A percentile compares a stretch with the other conserved stretches of the same genome.
phyloP scores from a whole-genome alignment of 2,888 invertebrate species.

The Perithous albicinctus region DNA sequence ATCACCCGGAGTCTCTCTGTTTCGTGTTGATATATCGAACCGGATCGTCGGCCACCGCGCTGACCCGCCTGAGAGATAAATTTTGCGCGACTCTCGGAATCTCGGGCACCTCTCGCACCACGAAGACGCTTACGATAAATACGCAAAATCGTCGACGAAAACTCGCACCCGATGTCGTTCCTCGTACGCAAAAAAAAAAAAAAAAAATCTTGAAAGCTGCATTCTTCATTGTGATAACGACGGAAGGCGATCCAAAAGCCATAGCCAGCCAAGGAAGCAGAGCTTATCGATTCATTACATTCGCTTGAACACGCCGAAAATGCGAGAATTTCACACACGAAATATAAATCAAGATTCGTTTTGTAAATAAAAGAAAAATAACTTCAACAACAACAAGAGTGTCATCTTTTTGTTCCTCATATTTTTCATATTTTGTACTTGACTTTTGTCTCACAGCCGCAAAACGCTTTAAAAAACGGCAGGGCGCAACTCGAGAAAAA shows the following conservation, averaged over 20 bases:
- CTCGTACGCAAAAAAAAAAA: background rate
- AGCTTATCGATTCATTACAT: slow-evolving; percentile 51
- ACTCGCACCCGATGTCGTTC: background rate
- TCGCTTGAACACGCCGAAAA: slow-evolving; percentile 31
- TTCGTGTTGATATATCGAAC: slow-evolving; percentile 59
- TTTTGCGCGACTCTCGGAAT: slow-evolving; percentile 48
- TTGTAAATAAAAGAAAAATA: background rate
- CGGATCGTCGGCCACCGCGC: slow-evolving; percentile 58
- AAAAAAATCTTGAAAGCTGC: slow-evolving; percentile 4
- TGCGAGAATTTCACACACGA: slow-evolving; percentile 4
- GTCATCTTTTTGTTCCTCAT: background rate
- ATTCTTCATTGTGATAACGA: slow-evolving; percentile 26
- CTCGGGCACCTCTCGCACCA: background rate
- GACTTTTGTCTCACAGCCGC: slow-evolving; percentile 46
- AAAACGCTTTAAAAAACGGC: slow-evolving; percentile 42
- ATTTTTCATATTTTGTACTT: background rate
- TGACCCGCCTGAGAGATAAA: slow-evolving; percentile 64
- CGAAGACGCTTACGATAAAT: slow-evolving; percentile 24
- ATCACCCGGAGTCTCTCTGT: slow-evolving; percentile 53
- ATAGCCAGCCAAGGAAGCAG: background rate
- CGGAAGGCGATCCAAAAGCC: background rate
- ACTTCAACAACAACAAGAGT: background rate
- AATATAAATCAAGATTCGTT: background rate
- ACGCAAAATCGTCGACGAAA: slow-evolving; percentile 7
- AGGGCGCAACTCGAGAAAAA: slow-evolving; percentile 58